Base-by-base conservation (phyloP, 53 echinoderm and acorn worm species). In the Hippasteria phrygiana region DNA sequence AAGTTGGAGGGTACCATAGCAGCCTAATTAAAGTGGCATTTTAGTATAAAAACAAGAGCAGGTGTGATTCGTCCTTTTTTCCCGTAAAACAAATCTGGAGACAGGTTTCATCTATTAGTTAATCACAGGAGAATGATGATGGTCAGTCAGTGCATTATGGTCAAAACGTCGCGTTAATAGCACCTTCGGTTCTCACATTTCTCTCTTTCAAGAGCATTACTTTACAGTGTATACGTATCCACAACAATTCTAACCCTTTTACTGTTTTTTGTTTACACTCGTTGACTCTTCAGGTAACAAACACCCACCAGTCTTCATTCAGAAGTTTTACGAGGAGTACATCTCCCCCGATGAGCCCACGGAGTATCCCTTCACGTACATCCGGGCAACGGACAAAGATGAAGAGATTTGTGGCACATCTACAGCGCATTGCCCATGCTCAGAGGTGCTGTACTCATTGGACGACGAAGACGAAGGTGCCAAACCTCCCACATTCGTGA, bases 361-460 rank as follows among this genome's bases (percentile, higher is more conserved):
- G 1, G 90, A 62, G 20, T 71, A 35, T 4, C 82, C 73, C 7
- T 71, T 90, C 64, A 9, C 73, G 43, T 55, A 81, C 59, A 53
- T 90, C 8, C 80, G 17, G 1, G 90, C 90, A 62, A 56, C 13
- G 0, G 82, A 90, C 62, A n/a, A 62, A 18, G 90, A 90, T 47
- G 26, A 43, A 2, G 37, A 18, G 3, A 27, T 27, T 13, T 90
- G 81, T 41, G 41, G 55, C 47, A 26, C 27, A 34, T 33, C 48
- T 54, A 22, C 11, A 20, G 26, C 66, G 45, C 43, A n/a, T 2
- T 85, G 85, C 85, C 85, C 85, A 69, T 85, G 85, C 71, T 29
- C 85, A 69, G 26, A 85, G 36, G 71, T 75, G 9, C 43, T 16
- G n/a, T 74, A 74, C 73, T 87, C 88, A 74, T 59, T 87, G 75